Evolutionary conservation across 2,113 vertebrate genomes (phyloP).

Genomic region (Rousettus leschenaultii): DNA sequence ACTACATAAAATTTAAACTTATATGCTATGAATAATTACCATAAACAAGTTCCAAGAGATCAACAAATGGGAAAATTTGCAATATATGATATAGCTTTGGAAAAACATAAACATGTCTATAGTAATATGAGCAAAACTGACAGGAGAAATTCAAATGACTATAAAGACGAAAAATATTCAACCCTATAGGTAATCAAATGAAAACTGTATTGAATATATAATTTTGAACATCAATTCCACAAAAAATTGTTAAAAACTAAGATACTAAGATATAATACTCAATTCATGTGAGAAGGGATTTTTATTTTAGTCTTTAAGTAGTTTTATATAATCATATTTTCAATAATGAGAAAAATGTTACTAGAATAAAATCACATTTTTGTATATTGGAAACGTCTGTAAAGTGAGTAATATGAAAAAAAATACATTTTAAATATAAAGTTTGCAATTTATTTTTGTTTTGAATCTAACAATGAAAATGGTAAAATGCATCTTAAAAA

Average conservation of each 20-base stretch:
- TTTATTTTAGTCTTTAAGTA: background rate
- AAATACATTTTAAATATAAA: background rate
- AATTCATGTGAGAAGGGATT: background rate
- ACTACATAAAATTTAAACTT: background rate
- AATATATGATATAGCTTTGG: background rate
- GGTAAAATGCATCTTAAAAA: background rate
- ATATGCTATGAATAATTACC: background rate
- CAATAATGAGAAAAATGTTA: background rate
- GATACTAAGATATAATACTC: background rate
- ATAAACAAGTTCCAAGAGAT: background rate
- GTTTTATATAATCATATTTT: background rate
- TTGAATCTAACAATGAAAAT: conserved; percentile 4
- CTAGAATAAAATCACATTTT: background rate
- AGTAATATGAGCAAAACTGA: background rate
- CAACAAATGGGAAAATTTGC: background rate
- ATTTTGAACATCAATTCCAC: background rate
- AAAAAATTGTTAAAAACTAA: background rate
- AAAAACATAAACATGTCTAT: background rate
- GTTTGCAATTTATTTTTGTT: background rate
- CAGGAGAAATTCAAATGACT: background rate
- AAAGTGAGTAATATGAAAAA: background rate
- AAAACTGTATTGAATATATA: conserved; percentile 6
- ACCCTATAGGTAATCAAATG: background rate
- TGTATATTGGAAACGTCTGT: background rate
- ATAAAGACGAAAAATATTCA: background rate